Evolutionary conservation across 2,888 invertebrate species (phyloP), one percentile per base, ranked within the genome.

Genomic region (Strigamia crassipes): DNA sequence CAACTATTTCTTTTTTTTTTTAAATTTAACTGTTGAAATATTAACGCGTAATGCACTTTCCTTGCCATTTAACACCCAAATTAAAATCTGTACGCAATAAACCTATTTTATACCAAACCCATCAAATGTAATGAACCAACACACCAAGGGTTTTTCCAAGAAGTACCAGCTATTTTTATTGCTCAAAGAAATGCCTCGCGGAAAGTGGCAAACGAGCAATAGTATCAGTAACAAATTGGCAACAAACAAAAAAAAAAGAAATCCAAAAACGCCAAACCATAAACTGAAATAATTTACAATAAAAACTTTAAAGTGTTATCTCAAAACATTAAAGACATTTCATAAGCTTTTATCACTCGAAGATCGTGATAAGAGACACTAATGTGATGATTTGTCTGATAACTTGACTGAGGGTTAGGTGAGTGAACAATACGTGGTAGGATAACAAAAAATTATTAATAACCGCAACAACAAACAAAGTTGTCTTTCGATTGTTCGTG

Each of bases 71-170:
- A 56, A 56, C 56, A 56, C 56, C 56, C 56, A 56, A 56, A 56
- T 56, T 56, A 56, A 56, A 56, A 56, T 56, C 56, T 56, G 56
- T 56, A 56, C n/a, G 56, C 56, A 56, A 56, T 56, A 56, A 56
- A 56, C 3, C 21, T 56, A 56, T 56, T 56, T 56, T 56, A 56
- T 56, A 56, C 56, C 56, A 56, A 56, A 56, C n/a, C 56, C 56
- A 56, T 56, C 56, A 56, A 56, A 56, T 21, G 56, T 56, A 56
- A 56, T 56, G 56, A 56, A 56, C 56, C 56, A 56, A 56, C 56
- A 56, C 56, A 56, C 56, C 56, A 18, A 56, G 18, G 56, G 56
- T 56, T 56, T 56, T 56, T 56, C 56, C 56, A 56, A 56, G 56
- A 56, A 56, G 56, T 18, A 18, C 56, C 56, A 56, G 56, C 56